A percentile compares a stretch with the other conserved stretches of the same genome.
Conservation (phyloP, 2,797 vertebrate species). For the Cyprinella venusta region DNA sequence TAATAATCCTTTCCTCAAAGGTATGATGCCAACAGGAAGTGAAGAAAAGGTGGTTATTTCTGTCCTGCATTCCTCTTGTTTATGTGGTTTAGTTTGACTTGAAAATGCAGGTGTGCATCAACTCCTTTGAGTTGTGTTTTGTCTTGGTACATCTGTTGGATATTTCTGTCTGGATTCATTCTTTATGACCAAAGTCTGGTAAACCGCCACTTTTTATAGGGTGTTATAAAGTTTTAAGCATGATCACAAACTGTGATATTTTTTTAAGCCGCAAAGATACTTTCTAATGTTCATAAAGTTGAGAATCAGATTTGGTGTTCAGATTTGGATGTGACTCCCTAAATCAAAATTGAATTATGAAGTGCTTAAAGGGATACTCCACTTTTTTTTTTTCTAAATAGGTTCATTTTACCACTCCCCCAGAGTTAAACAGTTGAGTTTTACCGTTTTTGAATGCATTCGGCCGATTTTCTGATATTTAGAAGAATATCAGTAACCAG, state of each 20-base stretch:
- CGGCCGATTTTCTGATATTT: no score
- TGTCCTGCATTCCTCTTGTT: background rate
- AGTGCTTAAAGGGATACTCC: background rate
- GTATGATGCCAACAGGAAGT: conserved; percentile 8
- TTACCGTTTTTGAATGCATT: no score
- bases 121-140: background rate
- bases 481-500: no score
- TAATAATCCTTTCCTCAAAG: background rate
- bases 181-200: background rate
- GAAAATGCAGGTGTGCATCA: background rate
- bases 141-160: background rate
- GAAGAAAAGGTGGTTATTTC: background rate
- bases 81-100: background rate
- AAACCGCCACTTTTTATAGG: background rate
- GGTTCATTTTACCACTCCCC: no score
- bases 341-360: background rate
- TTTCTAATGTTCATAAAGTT: background rate
- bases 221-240: conserved; percentile 5
- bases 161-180: conserved; percentile 9
- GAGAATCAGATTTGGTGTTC: background rate
- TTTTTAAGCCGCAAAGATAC: background rate
- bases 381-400: no score
- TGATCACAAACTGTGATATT: background rate
- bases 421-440: no score
- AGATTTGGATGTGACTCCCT: conserved; percentile 6